Conservation (phyloP, 2,113 vertebrate species). For the Cavia porcellus region DNA sequence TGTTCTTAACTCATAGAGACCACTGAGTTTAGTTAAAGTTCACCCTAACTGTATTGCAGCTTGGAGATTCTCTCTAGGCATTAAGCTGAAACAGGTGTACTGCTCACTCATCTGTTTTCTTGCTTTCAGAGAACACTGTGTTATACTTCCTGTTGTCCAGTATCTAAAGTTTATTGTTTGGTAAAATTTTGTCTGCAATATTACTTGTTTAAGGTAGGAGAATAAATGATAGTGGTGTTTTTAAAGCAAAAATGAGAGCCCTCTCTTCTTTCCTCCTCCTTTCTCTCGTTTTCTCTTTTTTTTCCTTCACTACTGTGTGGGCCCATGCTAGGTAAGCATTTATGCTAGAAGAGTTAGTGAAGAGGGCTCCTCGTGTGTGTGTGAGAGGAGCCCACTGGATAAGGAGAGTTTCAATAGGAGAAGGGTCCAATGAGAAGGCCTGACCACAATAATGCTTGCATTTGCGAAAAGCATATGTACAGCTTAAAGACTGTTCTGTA, state of each 20-base stretch:
- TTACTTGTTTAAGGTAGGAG: slow-evolving; percentile 1
- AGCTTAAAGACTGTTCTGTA: background rate
- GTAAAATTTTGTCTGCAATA: background rate
- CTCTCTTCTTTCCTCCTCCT: background rate
- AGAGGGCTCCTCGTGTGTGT: background rate
- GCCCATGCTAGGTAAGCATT: background rate
- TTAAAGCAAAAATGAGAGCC: slow-evolving; percentile 35
- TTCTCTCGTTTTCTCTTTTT: background rate
- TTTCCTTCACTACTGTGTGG: background rate
- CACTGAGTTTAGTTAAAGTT: background rate
- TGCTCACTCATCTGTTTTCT: background rate
- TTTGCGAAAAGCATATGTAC: background rate
- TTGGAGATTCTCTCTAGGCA: background rate
- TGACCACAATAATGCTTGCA: background rate
- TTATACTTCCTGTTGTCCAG: background rate
- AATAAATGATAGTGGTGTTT: slow-evolving; percentile 2
- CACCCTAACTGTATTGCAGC: background rate
- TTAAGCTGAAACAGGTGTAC: background rate
- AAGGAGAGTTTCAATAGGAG: background rate
- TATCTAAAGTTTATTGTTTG: background rate
- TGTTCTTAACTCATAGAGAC: background rate
- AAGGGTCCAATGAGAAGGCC: background rate
- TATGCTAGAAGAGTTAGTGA: background rate
- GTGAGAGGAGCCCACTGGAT: background rate
- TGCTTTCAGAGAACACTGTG: background rate